Percentiles rank a stretch among this genome's conserved stretches.
Evolutionary conservation across 2,888 invertebrate genomes (phyloP).

Genomic region (Chrysolina americana): DNA sequence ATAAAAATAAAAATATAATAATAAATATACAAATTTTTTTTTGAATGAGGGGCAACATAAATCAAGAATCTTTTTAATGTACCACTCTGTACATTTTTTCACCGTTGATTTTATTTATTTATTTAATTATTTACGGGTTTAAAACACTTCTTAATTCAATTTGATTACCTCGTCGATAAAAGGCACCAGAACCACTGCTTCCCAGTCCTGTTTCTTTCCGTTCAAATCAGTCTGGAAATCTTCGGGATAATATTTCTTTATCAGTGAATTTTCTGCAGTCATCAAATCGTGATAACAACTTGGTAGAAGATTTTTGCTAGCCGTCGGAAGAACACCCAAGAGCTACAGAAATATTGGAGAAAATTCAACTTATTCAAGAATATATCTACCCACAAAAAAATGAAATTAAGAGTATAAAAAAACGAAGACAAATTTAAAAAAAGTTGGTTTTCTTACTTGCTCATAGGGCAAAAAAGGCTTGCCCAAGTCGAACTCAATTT

Average conservation of each 20-base stretch:
- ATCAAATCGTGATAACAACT: conserved; percentile 84
- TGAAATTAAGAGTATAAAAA: too few species aligned
- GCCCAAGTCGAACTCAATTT: conserved; percentile 87
- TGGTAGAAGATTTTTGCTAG: conserved; percentile 86
- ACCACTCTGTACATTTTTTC: too few species aligned
- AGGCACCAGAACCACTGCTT: conserved; percentile 93
- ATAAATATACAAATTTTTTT: too few species aligned
- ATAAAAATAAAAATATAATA: too few species aligned
- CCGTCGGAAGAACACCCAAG: conserved; percentile 88
- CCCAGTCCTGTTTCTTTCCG: conserved; percentile 97
- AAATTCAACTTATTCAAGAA: too few species aligned
- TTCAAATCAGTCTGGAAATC: conserved; percentile 96
- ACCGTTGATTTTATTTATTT: too few species aligned
- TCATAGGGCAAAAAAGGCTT: conserved; percentile 94
- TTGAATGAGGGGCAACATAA: too few species aligned
- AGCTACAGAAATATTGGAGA: conserved; percentile 72
- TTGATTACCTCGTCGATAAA: conserved; percentile 86
- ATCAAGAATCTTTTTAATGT: too few species aligned
- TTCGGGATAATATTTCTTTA: conserved; percentile 91
- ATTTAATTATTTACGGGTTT: neutral
- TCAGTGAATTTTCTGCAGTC: conserved; percentile 82
- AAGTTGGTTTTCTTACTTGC: conserved; percentile 72
- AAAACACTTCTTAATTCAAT: neutral
- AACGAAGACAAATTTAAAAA: too few species aligned
- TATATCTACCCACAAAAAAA: neutral